Evolutionary conservation across 2,797 vertebrate genomes (phyloP), one percentile per base, ranked within the genome.

Genomic region (Enoplosus armatus): DNA sequence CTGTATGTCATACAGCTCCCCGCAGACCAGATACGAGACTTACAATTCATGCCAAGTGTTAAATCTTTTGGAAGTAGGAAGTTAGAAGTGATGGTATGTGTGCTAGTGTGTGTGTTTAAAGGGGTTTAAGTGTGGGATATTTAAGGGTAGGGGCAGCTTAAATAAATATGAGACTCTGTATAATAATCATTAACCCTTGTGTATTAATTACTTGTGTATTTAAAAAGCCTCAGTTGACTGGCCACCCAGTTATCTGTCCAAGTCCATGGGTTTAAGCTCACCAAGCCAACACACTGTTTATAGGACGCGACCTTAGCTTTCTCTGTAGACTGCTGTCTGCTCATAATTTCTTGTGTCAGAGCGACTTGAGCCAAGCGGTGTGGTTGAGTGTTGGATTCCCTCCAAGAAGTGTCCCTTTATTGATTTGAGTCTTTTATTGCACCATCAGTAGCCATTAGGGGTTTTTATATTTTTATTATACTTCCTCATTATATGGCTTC

Each of bases 361-460:
- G 77, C 24, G 15, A 29, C 76, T 79, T 58, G 79, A 84, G 86
- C 84, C 83, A 90, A 85, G 77, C 26, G 16, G 71, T 66, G 78
- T 75, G 62, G 54, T 50, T 78, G 58, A 85, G 65, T 12, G 59
- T 84, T 92, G 92, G 90, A 87, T 66, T 84, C 51, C 55, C 41
- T 83, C 93, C 92, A 93, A 88, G 35, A 89, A 85, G 60, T 82
- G 69, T 84, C 68, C 64, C 31, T 68, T 82, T 87, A 93, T 92
- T 87, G 86, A 92, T 92, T 74, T 74, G 47, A 87, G 47, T 77
- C 72, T 88, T 90, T 93, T 87, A 93, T 86, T 91, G 87, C 82
- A 79, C 60, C 82, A 88, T 90, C 85, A 91, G 74, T 72, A 75
- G 66, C 79, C 76, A 87, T 89, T 71, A 81, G 67, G 67, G 22